Evolutionary conservation across 2,113 vertebrate species (phyloP), one percentile per base, ranked within the genome.

Genomic region (Phoxinus phoxinus): DNA sequence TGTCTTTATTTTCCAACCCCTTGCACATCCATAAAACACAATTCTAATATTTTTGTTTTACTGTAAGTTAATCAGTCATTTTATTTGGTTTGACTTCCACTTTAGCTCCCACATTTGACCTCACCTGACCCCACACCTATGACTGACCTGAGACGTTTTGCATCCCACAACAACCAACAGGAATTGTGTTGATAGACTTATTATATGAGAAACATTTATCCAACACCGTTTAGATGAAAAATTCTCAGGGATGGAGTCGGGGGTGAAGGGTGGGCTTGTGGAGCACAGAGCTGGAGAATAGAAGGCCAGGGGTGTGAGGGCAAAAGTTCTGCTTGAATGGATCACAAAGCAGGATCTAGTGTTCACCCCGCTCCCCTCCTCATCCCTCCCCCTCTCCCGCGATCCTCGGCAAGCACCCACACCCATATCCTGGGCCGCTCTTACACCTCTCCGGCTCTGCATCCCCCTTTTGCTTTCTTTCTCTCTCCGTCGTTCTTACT

Each of bases 291-390:
- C 21, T 81, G 85, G 23, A 81, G 76, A 86, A 86, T 84, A 85
- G 84, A 77, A 84, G 83, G 65, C 69, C 48, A 19, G 87, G 88
- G 71, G 46, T 82, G 90, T 78, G 91, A 41, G 85, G 89, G 91
- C 90, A 89, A 91, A 89, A 90, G 93, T 95, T 95, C 93, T 91
- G 93, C 94, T 92, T 93, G 88, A 95, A 83, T 93, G 93, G 91
- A 83, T 92, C 91, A 93, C 89, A 95, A 95, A 94, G 89, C 84
- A 37, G 82, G 88, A 90, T 92, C 91, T 88, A 86, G 84, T 87
- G 86, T 85, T 90, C 89, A 84, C 80, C 90, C 85, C 71, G 46
- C 88, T 85, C 84, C 65, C 87, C 91, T 90, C 89, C 44, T 81
- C 25, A 11, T 77, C 63, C 32, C 37, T 67, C 44, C 46, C 91